A percentile compares a stretch with the other conserved stretches of the same genome.
phyloP scores from a whole-genome alignment of 53 echinoderm and acorn worm genomes.

The Echinarachnius parma region DNA sequence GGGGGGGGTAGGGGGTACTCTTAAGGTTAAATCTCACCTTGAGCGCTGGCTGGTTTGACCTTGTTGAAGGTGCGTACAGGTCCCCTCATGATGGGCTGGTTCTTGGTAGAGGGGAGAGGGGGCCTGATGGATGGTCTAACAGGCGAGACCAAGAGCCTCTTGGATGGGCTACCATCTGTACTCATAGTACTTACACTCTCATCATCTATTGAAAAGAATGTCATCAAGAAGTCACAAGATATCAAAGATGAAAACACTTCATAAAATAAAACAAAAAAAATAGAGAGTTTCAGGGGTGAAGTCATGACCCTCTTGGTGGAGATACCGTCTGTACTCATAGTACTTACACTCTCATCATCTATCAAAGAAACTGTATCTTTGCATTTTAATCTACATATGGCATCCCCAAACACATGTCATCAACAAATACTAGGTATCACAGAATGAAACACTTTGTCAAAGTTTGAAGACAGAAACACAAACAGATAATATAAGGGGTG shows the following conservation, averaged over 20 bases:
- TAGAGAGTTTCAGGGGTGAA: slow-evolving; percentile 8
- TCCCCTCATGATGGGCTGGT: slow-evolving; percentile 3
- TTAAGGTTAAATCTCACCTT: slow-evolving; percentile 29
- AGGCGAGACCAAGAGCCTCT: slow-evolving; percentile 17
- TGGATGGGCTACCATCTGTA: slow-evolving; percentile 23
- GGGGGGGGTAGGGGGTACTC: too few relatives aligned
- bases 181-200: slow-evolving; percentile 37
- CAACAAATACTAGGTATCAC: too few relatives aligned
- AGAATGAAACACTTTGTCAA: too few relatives aligned
- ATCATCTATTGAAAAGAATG: slow-evolving; percentile 6
- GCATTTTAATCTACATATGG: too few relatives aligned
- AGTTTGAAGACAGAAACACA: too few relatives aligned
- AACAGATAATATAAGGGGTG: too few relatives aligned
- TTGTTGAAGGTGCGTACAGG: background rate
- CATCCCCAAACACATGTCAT: too few relatives aligned
- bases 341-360: slow-evolving; percentile 41
- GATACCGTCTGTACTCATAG: slow-evolving; percentile 26
- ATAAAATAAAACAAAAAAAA: too few relatives aligned
- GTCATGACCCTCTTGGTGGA: slow-evolving; percentile 9
- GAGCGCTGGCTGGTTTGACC: slow-evolving; percentile 1
- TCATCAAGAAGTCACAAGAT: too few relatives aligned
- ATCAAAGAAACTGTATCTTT: too few relatives aligned
- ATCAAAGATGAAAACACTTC: too few relatives aligned
- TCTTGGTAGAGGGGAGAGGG: background rate
- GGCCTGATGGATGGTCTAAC: slow-evolving; percentile 1